Conservation (phyloP, 2,797 vertebrate genomes). For the Hapalemur alaotrensis region DNA sequence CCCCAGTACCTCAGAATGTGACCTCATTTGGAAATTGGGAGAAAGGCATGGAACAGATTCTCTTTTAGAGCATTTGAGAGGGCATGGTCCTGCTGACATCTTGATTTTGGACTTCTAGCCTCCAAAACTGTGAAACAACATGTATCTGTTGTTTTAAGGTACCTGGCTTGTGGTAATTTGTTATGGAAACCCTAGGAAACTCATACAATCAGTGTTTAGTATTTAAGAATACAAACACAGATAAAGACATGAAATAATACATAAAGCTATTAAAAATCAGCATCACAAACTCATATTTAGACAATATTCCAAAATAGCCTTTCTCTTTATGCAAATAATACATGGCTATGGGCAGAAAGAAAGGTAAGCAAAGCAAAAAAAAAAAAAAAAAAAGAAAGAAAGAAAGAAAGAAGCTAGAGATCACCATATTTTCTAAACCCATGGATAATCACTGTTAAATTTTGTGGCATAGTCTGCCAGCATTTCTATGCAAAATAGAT, state of each 20-base stretch:
- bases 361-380: not conserved
- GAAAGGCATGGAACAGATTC: not conserved
- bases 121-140: not conserved
- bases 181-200: not conserved
- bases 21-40: not conserved
- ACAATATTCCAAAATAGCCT: constrained; percentile 4
- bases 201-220: not conserved
- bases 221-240: not conserved
- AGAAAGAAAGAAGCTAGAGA: not conserved
- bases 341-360: not conserved
- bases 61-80: not conserved
- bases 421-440: not conserved
- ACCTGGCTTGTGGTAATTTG: not conserved
- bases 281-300: not conserved
- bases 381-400: not conserved
- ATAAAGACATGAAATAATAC: not conserved
- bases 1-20: not conserved
- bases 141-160: not conserved
- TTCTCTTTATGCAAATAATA: constrained; percentile 1
- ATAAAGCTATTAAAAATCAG: not conserved
- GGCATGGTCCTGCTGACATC: not conserved
- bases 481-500: not conserved
- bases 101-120: not conserved
- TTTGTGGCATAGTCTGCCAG: not conserved
- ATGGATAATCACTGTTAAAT: constrained; percentile 7